phyloP scores from a whole-genome alignment of 2,797 vertebrate species.

The Halcyon leucocephala region DNA sequence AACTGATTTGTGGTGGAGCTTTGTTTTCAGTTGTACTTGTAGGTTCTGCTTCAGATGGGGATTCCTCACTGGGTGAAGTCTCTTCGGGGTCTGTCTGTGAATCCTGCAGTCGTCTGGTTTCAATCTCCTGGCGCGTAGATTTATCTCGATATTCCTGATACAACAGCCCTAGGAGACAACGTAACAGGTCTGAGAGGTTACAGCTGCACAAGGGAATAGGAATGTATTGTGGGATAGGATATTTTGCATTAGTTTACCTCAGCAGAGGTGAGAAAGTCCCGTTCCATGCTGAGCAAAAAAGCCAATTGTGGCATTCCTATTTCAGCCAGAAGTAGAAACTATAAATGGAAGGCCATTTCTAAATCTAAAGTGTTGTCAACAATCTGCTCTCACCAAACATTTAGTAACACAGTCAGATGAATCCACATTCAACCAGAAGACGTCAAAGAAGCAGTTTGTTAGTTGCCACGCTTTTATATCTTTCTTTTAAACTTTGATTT shows the following conservation, averaged over 20 bases:
- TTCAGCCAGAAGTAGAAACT: constrained; percentile 10
- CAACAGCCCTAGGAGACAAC: constrained; percentile 84
- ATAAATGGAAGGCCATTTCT: constrained; percentile 20
- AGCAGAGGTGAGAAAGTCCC: background rate
- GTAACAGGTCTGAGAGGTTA: background rate
- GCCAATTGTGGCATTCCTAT: background rate
- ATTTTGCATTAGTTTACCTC: background rate
- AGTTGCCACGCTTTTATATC: background rate
- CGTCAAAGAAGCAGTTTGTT: background rate
- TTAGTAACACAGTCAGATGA: background rate
- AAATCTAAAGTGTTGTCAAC: constrained; percentile 5
- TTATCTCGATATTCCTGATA: constrained; percentile 97
- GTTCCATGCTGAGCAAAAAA: background rate
- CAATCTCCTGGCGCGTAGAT: constrained; percentile 92
- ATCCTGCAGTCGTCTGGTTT: constrained; percentile 89
- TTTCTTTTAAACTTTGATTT: background rate
- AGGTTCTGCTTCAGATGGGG: constrained; percentile 58
- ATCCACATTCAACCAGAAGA: background rate
- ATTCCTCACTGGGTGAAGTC: constrained; percentile 41
- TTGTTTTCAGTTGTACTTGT: constrained; percentile 59
- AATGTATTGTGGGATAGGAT: background rate
- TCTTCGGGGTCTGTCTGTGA: constrained; percentile 74
- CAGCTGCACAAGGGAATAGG: background rate
- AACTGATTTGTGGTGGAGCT: constrained; percentile 77
- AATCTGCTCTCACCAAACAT: constrained; percentile 5